Evolutionary conservation across 2,888 invertebrate species (phyloP), one percentile per base, ranked within the genome.

Genomic region (Deilephila elpenor): DNA sequence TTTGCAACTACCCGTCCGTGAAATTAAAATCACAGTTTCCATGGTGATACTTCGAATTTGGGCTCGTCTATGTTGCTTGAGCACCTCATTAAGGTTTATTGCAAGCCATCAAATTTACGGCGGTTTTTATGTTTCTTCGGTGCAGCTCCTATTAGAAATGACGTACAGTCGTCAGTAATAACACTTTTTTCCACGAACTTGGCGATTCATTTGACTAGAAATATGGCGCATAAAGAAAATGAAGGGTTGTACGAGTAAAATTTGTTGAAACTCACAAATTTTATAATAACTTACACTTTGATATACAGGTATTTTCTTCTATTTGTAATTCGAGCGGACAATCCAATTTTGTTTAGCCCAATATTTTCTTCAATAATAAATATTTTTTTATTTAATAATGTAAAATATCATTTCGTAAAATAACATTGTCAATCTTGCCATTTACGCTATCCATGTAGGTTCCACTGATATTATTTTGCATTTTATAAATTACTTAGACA

Each of bases 21-120:
- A 88, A 88, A 88, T 87, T 84, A 84, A 81, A 83, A 76, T 74
- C 77, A 78, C 56, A 80, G 75, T 82, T 75, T 59, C 79, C 78
- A 81, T 80, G 79, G 81, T 79, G 80, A 85, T 84, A 61, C 19
- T 61, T 85, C 83, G 25, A 67, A 85, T 79, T 76, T 74, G 76
- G 80, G 81, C 82, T 82, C 81, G 83, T 19, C 20, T 25, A 51
- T 51, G 25, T 67, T 67, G 67, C 51, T 67, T 67, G 53, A 71
- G 59, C 20, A 71, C 56, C 56, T 71, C 59, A 71, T 59, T 71
- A 59, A 5, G 11, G 53, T 59, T 71, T 59, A 71, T 59, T 71
- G 59, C 44, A 19, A 32, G 71, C 60, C 60, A 25, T 67, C 44
- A 67, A 67, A 51, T 25, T 67, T 62, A 34, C n/a, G n/a, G 34